Evolutionary conservation across 2,113 vertebrate genomes (phyloP), one percentile per base, ranked within the genome.

Genomic region (Dinomys branickii): DNA sequence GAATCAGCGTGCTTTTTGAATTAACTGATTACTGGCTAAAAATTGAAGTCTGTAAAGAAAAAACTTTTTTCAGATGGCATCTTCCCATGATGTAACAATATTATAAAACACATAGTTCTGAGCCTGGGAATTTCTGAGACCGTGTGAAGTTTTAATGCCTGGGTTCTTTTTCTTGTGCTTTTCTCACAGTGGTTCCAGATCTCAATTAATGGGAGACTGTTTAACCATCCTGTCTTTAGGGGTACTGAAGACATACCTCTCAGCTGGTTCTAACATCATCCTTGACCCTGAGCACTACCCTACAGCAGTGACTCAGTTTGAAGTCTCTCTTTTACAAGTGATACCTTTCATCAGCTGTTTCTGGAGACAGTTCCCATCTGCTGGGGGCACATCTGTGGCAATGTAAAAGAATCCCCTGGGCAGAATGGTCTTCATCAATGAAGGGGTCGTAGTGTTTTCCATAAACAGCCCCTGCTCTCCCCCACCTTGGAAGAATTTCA

Each of bases 21-120:
- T 52, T n/a, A 90, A 85, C 35, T 67, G n/a, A 67, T 47, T n/a
- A 52, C 24, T 89, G 81, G 44, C 54, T 92, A 75, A 77, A 86
- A 94, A 61, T 84, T 87, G n/a, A 88, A 54, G 80, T 84, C 67
- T 83, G 22, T 54, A 71, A 81, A 50, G 33, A 80, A 90, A 95
- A 73, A 20, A n/a, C 41, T 61, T 16, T 44, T 73, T 89, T 87
- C 6, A 88, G 54, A 77, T 75, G 33, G 5, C 22, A 28, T n/a
- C 52, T 85, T 90, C 77, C 63, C 16, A 52, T 38, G 17, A n/a
- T 38, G 8, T 82, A 38, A 92, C 6, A n/a, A 41, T 26, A 38
- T 58, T 19, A 65, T 78, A 59, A 87, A 67, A 78, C 56, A 58
- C 3, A 28, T 14, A 78, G 85, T 44, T n/a, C 38, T 63, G 26